Base-by-base conservation (phyloP, 2,888 invertebrate species). In the Maniola hyperantus region DNA sequence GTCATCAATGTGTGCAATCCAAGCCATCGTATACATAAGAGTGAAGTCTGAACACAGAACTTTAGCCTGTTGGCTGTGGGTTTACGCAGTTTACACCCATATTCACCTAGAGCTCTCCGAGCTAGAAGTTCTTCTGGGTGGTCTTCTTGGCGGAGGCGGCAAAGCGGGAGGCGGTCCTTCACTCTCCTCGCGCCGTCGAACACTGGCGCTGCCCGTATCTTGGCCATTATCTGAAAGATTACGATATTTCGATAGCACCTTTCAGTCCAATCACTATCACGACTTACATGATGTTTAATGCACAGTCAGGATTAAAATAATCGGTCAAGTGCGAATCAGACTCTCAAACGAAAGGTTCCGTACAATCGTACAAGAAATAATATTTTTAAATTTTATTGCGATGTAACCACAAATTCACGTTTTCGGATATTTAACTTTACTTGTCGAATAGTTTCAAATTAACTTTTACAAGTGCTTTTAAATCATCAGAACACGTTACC, bases 121-220 rank as follows among this genome's bases (percentile, higher is more conserved):
- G 26, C 77, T 77, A 10, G 81, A 80, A 7, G 79, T 71, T 34
- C 87, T 78, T 54, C 91, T 82, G 34, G 88, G 83, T 0, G 88
- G 86, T 68, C 88, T 88, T 61, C 91, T 78, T 2, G 91, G 92
- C 34, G 92, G 92, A 50, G 92, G 92, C 13, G 92, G 92, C 58
- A 91, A 76, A 51, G 90, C 88, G 6, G 92, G 91, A 46, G 88
- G 89, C 20, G 89, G 87, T 55, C 83, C 89, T 76, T 89, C 89
- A 44, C 69, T 73, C 59, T 90, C 90, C 71, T 89, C 88, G 61
- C 88, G 83, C 61, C 88, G 80, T 2, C 88, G 87, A 42, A 77
- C 76, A 87, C 88, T 89, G 76, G 76, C 81, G 65, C 76, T 79
- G 44, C 80, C 80, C 67, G 79, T 77, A 57, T 85, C 87, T 68